Base-by-base conservation (phyloP, 2,113 vertebrate species). In the Enhydra lutris region DNA sequence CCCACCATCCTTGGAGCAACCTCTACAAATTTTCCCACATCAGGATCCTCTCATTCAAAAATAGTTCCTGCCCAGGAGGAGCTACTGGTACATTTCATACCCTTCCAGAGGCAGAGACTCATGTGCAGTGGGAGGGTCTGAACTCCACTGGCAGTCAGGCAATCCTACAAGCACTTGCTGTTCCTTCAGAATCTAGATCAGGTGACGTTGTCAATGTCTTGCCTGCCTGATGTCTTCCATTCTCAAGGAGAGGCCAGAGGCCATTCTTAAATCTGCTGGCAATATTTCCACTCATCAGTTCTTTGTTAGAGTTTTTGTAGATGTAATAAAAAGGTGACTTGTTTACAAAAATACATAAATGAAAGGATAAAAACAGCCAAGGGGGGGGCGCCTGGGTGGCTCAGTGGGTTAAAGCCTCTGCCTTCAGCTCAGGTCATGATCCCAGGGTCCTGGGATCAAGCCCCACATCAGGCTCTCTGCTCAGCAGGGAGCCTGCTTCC, bases 81-180 rank as follows among this genome's bases (percentile, higher is more conserved):
- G 4, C 3, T 9, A 15, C 1, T 17, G 39, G 21, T 24, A 4
- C n/a, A 4, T 13, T 31, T 23, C n/a, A 15, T 26, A 18, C 21
- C 12, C 29, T 71, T 69, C 65, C 29, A 12, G 69, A 83, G 29
- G 23, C 59, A 71, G 23, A 50, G n/a, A 47, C 74, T 29, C 15
- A n/a, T 2, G 1, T 15, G 13, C 12, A 18, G 1, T 1, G 29
- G 34, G 29, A 55, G 13, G 29, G 50, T 17, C n/a, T 82, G 8
- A 52, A n/a, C 34, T 4, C 39, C 52, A 23, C 9, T 1, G 1
- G 20, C 11, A 17, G 14, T 9, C 26, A 52, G 45, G 81, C 34
- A 29, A 76, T 21, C 39, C 24, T 36, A 13, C 6, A 6, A 50
- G 29, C 0, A 1, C 21, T 1, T 3, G 7, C n/a, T 11, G 21